phyloP scores from a whole-genome alignment of 2,888 invertebrate genomes.

The Acronicta aceris region DNA sequence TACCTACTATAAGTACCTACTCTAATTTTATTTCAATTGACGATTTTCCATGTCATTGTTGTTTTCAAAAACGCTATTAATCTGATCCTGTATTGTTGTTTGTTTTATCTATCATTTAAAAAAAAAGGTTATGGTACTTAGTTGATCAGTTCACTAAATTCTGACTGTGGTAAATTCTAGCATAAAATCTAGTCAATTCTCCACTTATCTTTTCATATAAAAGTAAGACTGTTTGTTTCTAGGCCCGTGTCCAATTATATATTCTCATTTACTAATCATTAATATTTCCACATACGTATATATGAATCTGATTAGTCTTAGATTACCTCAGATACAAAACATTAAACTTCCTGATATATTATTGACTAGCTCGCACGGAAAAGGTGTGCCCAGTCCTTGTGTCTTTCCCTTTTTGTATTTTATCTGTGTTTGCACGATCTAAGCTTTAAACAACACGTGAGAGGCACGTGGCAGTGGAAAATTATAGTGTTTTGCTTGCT shows the following conservation, averaged over 20 bases:
- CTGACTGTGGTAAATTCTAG: too few species aligned
- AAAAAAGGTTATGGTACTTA: too few species aligned
- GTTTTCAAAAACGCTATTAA: too few species aligned
- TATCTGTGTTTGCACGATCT: slow-evolving; percentile 43
- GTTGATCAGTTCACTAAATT: too few species aligned
- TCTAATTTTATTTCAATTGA: too few species aligned
- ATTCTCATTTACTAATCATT: not conserved
- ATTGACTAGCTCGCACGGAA: slow-evolving; percentile 26
- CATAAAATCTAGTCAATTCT: too few species aligned
- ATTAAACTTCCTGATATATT: slow-evolving; percentile 30
- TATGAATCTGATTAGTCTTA: not conserved
- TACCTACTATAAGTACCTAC: too few species aligned
- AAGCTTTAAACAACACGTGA: slow-evolving; percentile 31
- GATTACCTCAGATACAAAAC: slow-evolving; percentile 20
- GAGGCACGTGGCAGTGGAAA: slow-evolving; percentile 23
- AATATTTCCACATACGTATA: slow-evolving; percentile 1
- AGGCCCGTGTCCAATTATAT: too few species aligned
- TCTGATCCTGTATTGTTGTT: too few species aligned
- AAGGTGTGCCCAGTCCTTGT: slow-evolving; percentile 36
- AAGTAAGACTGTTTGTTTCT: not conserved
- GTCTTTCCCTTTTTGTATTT: slow-evolving; percentile 39
- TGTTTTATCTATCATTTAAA: too few species aligned
- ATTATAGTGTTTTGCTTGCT: slow-evolving; percentile 31
- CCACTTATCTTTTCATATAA: not conserved
- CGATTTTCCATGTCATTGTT: too few species aligned